Evolutionary conservation across 2,797 vertebrate genomes (phyloP), one percentile per base, ranked within the genome.

Genomic region (Crenuchus spilurus): DNA sequence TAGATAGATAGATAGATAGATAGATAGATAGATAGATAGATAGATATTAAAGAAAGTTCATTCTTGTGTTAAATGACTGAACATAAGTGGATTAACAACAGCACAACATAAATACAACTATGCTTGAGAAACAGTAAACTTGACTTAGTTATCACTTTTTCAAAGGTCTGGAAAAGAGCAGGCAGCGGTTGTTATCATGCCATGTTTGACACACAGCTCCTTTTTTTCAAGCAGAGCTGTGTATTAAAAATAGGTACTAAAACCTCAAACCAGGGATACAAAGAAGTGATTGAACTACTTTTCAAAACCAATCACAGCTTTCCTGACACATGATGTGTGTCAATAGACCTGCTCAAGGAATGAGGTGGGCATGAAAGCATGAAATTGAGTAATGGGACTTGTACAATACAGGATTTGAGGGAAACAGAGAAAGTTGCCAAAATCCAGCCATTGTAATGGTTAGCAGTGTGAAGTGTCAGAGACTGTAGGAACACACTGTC

Each of bases 341-440:
- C 73, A 64, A 82, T 83, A 75, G 77, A 77, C 84, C 70, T 79
- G 70, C 80, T 83, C 79, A 72, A 79, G 82, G 74, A 52, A 84
- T 65, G 63, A 86, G 70, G 78, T 69, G 78, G 67, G 83, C 84
- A 84, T 80, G 69, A 85, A 72, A 83, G 84, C 88, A 82, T 90
- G 86, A 90, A 90, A 90, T 87, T 89, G 85, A 90, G 82, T 83
- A 76, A 65, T 80, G 82, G 82, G 80, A 85, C 76, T 78, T 72
- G 74, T 72, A 77, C 72, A 75, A 75, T 81, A 31, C 57, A 62
- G 64, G 6, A 74, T n/a, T n/a, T n/a, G 37, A 74, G 55, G 67
- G 8, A 30, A 48, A 46, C 24, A 30, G 20, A 57, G 49, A 64
- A 5, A 46, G 7, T 18, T 42, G 66, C 24, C 35, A 26, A 33